phyloP scores from a whole-genome alignment of 2,113 vertebrate genomes.

The Miniopterus natalensis region DNA sequence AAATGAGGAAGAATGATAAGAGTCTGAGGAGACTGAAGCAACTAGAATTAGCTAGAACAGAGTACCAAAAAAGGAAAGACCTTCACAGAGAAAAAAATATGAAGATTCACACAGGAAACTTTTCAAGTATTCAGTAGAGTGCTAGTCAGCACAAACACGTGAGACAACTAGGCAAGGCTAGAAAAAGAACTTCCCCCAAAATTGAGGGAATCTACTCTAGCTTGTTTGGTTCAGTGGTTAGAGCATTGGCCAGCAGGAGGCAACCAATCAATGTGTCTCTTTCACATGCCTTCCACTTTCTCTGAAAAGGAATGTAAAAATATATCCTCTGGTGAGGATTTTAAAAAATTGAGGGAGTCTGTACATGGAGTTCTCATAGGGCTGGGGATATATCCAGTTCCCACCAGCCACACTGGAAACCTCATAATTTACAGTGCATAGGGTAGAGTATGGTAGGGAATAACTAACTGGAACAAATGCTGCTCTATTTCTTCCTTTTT shows the following conservation, averaged over 20 bases:
- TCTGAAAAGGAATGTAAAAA: no score
- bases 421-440: background rate
- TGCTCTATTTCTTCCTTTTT: background rate
- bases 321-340: no score
- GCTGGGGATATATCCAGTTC: background rate
- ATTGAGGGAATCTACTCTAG: background rate
- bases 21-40: background rate
- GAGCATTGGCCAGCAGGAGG: no score
- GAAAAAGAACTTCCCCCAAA: background rate
- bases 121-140: background rate
- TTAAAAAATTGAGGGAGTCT: background rate
- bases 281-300: no score
- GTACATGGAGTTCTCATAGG: background rate
- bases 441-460: background rate
- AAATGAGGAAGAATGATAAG: background rate
- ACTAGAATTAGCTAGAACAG: background rate
- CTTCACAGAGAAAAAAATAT: background rate
- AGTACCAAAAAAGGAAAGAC: background rate
- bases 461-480: constrained; percentile 14
- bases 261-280: no score
- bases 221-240: no score
- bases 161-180: background rate
- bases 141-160: background rate
- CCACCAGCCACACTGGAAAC: background rate
- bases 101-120: background rate